These are phyloP conservation scores for Tylochromis polylepis DNA, from an alignment of 2,113 vertebrate species.

Conservation along the genomic window DNA sequence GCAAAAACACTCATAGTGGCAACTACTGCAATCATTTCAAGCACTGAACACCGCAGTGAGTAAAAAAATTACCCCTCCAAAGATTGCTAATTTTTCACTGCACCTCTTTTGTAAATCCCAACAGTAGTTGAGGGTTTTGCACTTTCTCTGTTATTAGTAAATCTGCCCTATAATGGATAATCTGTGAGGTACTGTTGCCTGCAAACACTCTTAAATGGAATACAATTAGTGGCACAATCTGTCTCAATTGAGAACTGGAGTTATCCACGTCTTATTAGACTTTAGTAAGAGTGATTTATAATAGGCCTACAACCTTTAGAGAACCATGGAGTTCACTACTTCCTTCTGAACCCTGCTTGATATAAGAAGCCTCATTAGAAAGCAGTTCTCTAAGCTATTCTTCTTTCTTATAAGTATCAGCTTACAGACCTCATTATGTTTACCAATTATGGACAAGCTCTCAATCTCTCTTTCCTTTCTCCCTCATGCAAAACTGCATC, in stretches of 20 bases:
- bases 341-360: neutral
- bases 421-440: neutral
- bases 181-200: neutral
- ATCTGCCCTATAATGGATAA: neutral
- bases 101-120: neutral
- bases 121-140: accelerated
- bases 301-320: neutral
- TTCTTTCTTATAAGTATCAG: neutral
- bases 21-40: neutral
- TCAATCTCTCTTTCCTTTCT: neutral
- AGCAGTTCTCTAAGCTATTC: neutral
- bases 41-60: neutral
- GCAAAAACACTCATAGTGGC: neutral
- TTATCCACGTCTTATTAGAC: neutral
- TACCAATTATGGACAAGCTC: neutral
- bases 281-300: neutral
- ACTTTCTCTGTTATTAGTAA: neutral
- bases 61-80: neutral
- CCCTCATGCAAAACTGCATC: neutral
- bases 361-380: neutral
- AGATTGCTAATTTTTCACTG: neutral
- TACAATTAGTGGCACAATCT: neutral
- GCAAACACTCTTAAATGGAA: neutral
- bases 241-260: neutral
- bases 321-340: neutral